Base-by-base conservation (phyloP, 2,888 invertebrate genomes). In the Thecophora atra region DNA sequence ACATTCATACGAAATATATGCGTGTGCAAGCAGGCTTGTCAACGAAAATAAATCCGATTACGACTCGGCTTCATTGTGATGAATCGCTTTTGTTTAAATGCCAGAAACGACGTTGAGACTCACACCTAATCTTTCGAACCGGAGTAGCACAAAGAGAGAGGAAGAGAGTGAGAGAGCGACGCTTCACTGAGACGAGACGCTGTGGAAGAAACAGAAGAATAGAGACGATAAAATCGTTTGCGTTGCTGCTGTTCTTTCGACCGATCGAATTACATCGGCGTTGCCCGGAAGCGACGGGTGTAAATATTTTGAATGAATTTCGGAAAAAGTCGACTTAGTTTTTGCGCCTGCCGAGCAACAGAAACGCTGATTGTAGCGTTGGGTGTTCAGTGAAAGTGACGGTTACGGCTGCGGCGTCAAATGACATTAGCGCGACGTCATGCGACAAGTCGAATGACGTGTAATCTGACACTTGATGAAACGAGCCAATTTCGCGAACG, bases 381-480 rank as follows among this genome's bases (percentile, higher is more conserved):
- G 24, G 19, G 30, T 19, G 15, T 54, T 26, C 42, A 67, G 37
- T 24, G 17, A 66, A 52, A 66, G 66, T 56, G 56, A 56, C 54
- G 19, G 54, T 56, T 37, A 56, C 54, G 19, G 54, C 54, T 67
- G 21, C 54, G 67, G 67, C 54, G 30, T 56, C 67, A 67, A 54
- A 42, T 67, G 67, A 67, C 67, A 67, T 67, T 54, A 67, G 30
- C 54, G 42, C 67, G 54, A 4, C 52, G 52, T 56, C 42, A 37
- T 56, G n/a, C 19, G 64, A 64, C 24, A 64, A 44, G 21, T 64
- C 13, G 64, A 44, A 44, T 30, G 56, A 67, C 54, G 42, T 42
- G 37, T 67, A 67, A 67, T 28, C 54, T 67, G 67, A 67, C 67
- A 67, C 67, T 54, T 67, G 67, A 67, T 67, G 52, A 37, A 67